Evolutionary conservation across 2,113 vertebrate genomes (phyloP).

Genomic region (Trematomus loennbergii): DNA sequence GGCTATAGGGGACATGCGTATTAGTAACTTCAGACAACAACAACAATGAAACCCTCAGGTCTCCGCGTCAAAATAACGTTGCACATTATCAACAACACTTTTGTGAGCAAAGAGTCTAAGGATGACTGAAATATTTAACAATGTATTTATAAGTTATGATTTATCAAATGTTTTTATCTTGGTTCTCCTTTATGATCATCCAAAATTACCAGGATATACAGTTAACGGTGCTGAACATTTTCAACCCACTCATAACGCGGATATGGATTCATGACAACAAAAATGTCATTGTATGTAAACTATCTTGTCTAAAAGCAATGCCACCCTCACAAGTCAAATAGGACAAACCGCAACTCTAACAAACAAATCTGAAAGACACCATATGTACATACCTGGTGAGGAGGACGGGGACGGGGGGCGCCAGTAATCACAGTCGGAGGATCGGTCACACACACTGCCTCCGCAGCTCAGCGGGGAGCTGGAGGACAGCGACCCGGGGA

Average conservation of each 20-base stretch:
- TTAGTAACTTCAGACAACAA: background rate
- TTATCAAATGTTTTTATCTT: background rate
- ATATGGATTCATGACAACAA: background rate
- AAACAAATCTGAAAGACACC: background rate
- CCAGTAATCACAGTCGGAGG: constrained; percentile 91
- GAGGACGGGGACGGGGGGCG: constrained; percentile 93
- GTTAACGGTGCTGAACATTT: background rate
- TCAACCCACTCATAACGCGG: background rate
- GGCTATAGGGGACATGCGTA: background rate
- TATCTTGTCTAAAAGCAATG: background rate
- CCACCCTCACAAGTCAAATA: background rate
- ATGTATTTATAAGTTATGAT: background rate
- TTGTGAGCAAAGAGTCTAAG: too few relatives aligned
- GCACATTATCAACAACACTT: too few relatives aligned
- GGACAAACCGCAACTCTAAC: background rate
- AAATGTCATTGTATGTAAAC: background rate
- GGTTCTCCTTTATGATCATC: background rate
- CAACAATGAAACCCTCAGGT: background rate
- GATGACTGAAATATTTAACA: background rate
- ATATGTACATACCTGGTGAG: constrained; percentile 87
- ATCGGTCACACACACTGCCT: constrained; percentile 87
- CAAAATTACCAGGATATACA: background rate
- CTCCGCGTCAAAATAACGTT: background rate
- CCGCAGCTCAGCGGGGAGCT: constrained; percentile 89
- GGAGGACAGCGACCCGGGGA: constrained; percentile 81